Percentiles rank a stretch among this genome's conserved stretches.
These are phyloP conservation scores for Lampris incognitus DNA, from an alignment of 2,113 vertebrate genomes.

Conservation along the genomic window DNA sequence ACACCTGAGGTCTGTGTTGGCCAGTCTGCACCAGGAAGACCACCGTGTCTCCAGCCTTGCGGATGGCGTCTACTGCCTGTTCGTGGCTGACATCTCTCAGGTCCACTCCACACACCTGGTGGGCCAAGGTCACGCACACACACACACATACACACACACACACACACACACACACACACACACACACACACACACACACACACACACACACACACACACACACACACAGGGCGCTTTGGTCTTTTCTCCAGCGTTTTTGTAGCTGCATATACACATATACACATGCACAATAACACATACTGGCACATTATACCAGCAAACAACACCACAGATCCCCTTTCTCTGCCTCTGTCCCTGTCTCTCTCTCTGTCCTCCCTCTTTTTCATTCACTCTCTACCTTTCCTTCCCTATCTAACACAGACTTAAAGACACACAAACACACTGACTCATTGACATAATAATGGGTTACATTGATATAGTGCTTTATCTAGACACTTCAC, in stretches of 20 bases:
- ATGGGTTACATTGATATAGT: too few relatives aligned
- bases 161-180: background rate
- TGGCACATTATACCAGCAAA: too few relatives aligned
- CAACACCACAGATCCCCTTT: too few relatives aligned
- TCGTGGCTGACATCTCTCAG: slow-evolving; percentile 95
- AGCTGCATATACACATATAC: background rate
- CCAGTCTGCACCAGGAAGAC: slow-evolving; percentile 93
- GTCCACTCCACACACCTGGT: slow-evolving; percentile 93
- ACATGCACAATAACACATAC: background rate
- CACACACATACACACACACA: background rate
- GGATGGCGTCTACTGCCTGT: slow-evolving; percentile 96
- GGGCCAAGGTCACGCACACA: background rate
- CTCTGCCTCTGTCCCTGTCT: background rate
- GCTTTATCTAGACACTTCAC: too few relatives aligned
- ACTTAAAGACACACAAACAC: background rate
- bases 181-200: slow-evolving; percentile 3
- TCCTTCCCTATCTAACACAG: too few relatives aligned
- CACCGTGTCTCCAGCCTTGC: slow-evolving; percentile 91
- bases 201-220: slow-evolving; percentile 10
- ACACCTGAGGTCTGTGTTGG: slow-evolving; percentile 88
- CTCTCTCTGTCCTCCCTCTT: background rate
- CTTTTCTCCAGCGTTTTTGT: too few relatives aligned
- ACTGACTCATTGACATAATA: too few relatives aligned
- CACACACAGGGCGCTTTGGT: background rate
- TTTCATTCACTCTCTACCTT: too few relatives aligned